Base-by-base conservation (phyloP, 2,888 invertebrate genomes). In the Pseudococcus longispinus region DNA sequence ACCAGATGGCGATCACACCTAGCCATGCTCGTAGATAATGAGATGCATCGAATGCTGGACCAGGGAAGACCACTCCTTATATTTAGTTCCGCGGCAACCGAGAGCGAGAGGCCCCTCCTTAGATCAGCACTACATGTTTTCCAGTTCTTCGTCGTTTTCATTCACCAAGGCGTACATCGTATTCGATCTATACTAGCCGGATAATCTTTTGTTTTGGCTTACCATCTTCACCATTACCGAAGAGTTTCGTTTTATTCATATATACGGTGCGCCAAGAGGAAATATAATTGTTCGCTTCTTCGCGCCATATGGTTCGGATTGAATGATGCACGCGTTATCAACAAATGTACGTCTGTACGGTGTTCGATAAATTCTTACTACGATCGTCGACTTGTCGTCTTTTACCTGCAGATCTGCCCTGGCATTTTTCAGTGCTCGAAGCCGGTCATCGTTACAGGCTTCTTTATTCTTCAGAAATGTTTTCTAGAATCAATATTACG, bases 1-100 rank as follows among this genome's bases (percentile, higher is more conserved):
- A 85, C 85, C 85, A 85, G 85, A 85, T 85, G 85, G 85, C 85
- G 85, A 85, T 85, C 85, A 85, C 85, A 85, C 85, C 85, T 85
- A 85, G 85, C 85, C 32, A 29, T 51, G 51, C 46, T 70, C 51
- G 51, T 51, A 74, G 85, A 77, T 85, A 85, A 85, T 85, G 85
- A 85, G 85, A 85, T 85, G 85, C 85, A 74, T 85, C 65, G 70
- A 85, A 85, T 51, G 85, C 85, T 85, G 85, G 85, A 85, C 85
- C 85, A 85, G 74, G 85, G 85, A 77, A 85, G 85, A 85, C 85
- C 85, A 85, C 85, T 85, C 85, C 85, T 85, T 85, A 77, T 46
- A 85, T 85, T 85, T 85, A 85, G 85, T 85, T 85, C 85, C 85
- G 85, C 85, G 77, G 85, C 85, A 46, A 85, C 85, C 85, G 65